Base-by-base conservation (phyloP, 30 jellyfish, hydroid and myxozoan genomes). In the Aurelia aurita complex sp. Pacific region DNA sequence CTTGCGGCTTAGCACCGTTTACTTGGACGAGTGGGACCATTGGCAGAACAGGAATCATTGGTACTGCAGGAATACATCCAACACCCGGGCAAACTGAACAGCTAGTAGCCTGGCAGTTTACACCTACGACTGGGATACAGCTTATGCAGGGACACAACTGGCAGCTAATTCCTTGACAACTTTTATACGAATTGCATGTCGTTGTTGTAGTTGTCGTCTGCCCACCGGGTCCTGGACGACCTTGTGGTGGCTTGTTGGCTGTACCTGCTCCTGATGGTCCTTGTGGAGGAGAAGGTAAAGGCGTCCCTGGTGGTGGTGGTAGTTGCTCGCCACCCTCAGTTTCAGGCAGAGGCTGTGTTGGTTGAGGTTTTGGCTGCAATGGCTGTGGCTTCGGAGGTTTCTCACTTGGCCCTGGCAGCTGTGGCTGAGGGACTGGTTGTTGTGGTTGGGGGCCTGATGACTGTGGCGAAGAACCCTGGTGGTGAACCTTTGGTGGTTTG, bases 101-200 rank as follows among this genome's bases (percentile, higher is more conserved):
- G 42, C 93, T 84, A 18, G 75, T 50, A 54, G 81, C 81, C 75
- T 40, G 93, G 46, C 93, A 84, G 43, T 59, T 40, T 14, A 84
- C 35, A 4, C 87, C 75, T 2, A 42, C 34, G 14, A 84, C 81
- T 18, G 93, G 93, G 6, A 84, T 73, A 83, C 93, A 84, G 3
- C 68, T 51, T 16, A 84, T 46, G 70, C 93, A 84, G 1, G 93
- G 93, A 55, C 93, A 84, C 55, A 61, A 34, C 42, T 74, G 87
- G 59, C 93, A 84, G 33, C 93, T 84, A 53, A 84, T 57, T 23
- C 93, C 93, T 46, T 84, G 84, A 54, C 93, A 84, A 67, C 77
- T 84, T 32, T 74, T 73, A 77, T 54, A 84, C 29, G 69, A 12
- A 61, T 65, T 84, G 68, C 93, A 84, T 4, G 82, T 50, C 42